Conservation (phyloP, 2,797 vertebrate genomes). For the Sebastes diaconus region DNA sequence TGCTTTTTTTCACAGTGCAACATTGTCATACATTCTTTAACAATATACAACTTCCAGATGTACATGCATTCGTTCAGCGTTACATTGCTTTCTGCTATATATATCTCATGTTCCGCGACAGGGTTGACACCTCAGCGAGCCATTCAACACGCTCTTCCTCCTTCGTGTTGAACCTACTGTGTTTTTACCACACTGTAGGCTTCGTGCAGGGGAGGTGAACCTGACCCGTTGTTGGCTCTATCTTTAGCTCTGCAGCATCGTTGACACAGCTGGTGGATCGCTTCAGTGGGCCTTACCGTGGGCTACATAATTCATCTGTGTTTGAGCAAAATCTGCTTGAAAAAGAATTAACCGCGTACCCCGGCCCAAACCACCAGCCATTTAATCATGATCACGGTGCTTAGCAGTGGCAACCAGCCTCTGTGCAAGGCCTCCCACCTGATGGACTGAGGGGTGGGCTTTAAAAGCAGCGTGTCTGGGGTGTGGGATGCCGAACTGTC, state of each 20-base stretch:
- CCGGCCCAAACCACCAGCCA: constrained; percentile 32
- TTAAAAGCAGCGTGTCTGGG: constrained; percentile 8
- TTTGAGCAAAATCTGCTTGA: constrained; percentile 52
- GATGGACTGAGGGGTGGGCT: background rate
- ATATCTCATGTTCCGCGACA: background rate
- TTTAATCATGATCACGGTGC: constrained; percentile 50
- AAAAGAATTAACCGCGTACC: constrained; percentile 35
- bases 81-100: background rate
- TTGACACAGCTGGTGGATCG: constrained; percentile 34
- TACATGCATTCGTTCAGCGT: background rate
- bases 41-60: background rate
- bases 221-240: constrained; percentile 35
- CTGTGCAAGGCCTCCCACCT: background rate
- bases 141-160: background rate
- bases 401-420: constrained; percentile 36
- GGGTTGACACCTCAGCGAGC: background rate
- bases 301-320: constrained; percentile 62
- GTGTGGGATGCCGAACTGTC: background rate
- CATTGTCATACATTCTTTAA: constrained; percentile 15
- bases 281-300: constrained; percentile 24
- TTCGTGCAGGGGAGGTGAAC: constrained; percentile 38
- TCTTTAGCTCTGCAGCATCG: constrained; percentile 56
- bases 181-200: constrained; percentile 30
- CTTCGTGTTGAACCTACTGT: constrained; percentile 6
- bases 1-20: background rate